Conservation (phyloP, 2,888 invertebrate genomes). For the Drosophila mercatorum region DNA sequence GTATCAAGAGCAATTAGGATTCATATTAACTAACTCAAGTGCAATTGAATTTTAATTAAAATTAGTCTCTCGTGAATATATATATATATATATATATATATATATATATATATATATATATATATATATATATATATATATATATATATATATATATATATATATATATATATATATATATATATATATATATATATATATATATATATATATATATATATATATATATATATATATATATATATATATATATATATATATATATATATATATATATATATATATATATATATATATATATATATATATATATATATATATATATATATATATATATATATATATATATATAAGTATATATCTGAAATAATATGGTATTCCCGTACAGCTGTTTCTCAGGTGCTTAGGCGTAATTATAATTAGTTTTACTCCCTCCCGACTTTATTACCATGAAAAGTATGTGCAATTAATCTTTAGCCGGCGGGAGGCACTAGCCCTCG, state of each 20-base stretch:
- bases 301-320: too few relatives aligned
- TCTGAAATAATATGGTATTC: neutral
- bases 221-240: too few relatives aligned
- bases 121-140: too few relatives aligned
- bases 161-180: too few relatives aligned
- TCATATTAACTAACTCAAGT: neutral
- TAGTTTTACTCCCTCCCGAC: neutral
- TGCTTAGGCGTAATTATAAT: slow-evolving; percentile 11
- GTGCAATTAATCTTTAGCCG: slow-evolving; percentile 22
- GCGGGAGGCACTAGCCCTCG: slow-evolving; percentile 19
- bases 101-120: neutral
- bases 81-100: neutral
- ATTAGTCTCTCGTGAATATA: neutral
- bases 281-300: too few relatives aligned
- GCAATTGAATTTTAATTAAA: neutral
- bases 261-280: too few relatives aligned
- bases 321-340: neutral
- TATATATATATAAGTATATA: neutral
- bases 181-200: too few relatives aligned
- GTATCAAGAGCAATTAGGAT: neutral
- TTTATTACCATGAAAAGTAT: slow-evolving; percentile 13
- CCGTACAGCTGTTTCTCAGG: slow-evolving; percentile 30
- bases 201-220: too few relatives aligned
- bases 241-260: too few relatives aligned
- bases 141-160: too few relatives aligned